Evolutionary conservation across 2,888 invertebrate genomes (phyloP).

Genomic region (Stenolophus ochropezus): DNA sequence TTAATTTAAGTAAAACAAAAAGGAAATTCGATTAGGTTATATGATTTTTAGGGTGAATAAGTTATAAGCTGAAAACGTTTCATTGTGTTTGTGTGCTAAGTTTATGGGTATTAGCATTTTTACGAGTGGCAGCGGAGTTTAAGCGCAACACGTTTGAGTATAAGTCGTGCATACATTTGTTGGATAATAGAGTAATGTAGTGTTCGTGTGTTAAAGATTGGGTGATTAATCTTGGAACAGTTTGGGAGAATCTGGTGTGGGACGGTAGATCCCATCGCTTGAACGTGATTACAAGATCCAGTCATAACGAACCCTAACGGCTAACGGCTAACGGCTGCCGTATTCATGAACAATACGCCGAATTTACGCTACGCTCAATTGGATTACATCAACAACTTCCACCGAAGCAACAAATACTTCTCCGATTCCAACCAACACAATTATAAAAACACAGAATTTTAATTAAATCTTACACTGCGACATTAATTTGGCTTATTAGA

Average conservation of each 20-base stretch:
- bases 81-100: not conserved
- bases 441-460: constrained; percentile 4
- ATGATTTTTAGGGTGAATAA: too few relatives aligned
- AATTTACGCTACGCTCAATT: constrained; percentile 53
- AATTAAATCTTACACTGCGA: constrained; percentile 17
- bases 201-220: not conserved
- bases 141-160: not conserved
- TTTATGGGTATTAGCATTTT: not conserved
- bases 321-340: constrained; percentile 45
- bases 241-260: not conserved
- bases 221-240: not conserved
- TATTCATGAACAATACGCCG: constrained; percentile 56
- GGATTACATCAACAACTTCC: constrained; percentile 43
- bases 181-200: not conserved
- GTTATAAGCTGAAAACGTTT: too few relatives aligned
- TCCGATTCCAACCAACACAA: not conserved
- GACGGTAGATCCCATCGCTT: constrained; percentile 30
- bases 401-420: not conserved
- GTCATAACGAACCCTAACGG: constrained; percentile 56
- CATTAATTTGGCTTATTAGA: constrained; percentile 29
- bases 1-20: too few relatives aligned
- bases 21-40: too few relatives aligned
- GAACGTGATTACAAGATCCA: constrained; percentile 56
- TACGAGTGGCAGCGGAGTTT: not conserved
- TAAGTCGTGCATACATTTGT: not conserved